Evolutionary conservation across 2,888 invertebrate genomes (phyloP).

Genomic region (Magallana nippona): DNA sequence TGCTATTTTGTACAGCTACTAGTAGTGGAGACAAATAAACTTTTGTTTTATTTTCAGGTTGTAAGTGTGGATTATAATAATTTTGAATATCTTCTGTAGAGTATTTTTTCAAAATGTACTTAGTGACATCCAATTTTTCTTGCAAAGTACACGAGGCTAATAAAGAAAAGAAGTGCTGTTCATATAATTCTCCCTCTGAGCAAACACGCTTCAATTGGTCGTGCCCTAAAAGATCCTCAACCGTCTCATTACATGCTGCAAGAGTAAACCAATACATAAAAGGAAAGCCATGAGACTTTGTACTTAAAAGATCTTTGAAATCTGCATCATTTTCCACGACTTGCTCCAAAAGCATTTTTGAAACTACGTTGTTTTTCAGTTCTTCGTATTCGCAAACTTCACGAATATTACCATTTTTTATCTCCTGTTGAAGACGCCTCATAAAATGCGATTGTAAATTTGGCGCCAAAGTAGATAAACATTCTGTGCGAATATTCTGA

Average conservation of each 20-base stretch:
- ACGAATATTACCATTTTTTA: background rate
- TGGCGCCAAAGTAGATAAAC: background rate
- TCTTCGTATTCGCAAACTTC: slow-evolving; percentile 1
- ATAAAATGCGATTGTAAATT: background rate
- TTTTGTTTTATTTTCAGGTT: background rate
- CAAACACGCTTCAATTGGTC: background rate
- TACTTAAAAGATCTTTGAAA: background rate
- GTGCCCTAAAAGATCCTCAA: background rate
- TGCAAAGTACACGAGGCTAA: background rate
- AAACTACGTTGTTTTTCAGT: background rate
- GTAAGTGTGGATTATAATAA: background rate
- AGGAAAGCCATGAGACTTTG: background rate
- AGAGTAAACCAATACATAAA: background rate
- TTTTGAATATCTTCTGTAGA: background rate
- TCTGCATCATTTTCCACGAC: background rate
- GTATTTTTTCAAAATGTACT: background rate
- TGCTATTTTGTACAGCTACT: background rate
- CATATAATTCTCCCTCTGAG: background rate
- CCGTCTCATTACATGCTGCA: background rate
- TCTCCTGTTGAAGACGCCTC: background rate
- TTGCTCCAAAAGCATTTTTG: background rate
- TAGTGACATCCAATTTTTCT: background rate
- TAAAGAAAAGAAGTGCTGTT: background rate
- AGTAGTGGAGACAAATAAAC: background rate
- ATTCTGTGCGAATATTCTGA: background rate